Evolutionary conservation across 2,113 vertebrate genomes (phyloP).

Genomic region (Pollimyrus isidori): DNA sequence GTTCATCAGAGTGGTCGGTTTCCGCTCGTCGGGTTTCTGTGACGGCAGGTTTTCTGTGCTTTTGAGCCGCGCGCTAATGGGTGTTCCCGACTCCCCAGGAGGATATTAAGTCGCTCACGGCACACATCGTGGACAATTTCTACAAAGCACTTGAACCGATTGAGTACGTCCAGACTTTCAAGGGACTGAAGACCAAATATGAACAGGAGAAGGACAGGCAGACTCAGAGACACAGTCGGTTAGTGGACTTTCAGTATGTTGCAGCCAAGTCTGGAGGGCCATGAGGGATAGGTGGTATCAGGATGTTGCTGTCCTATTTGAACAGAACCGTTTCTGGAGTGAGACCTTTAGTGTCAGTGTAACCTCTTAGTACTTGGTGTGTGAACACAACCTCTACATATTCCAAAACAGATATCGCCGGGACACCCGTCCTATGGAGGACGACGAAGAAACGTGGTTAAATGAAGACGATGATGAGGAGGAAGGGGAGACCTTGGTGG

Average conservation of each 20-base stretch:
- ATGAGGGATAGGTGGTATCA: neutral
- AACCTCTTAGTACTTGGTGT: slow-evolving; percentile 4
- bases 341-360: neutral
- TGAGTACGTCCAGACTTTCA: slow-evolving; percentile 97
- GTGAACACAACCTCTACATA: slow-evolving; percentile 69
- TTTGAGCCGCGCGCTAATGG: neutral
- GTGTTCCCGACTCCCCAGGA: slow-evolving; percentile 63
- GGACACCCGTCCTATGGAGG: slow-evolving; percentile 82
- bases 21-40: neutral
- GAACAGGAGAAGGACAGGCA: slow-evolving; percentile 94
- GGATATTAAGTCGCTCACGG: slow-evolving; percentile 93
- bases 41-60: neutral
- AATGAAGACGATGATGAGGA: slow-evolving; percentile 92
- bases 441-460: slow-evolving; percentile 95
- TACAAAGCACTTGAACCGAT: slow-evolving; percentile 97
- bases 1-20: slow-evolving; percentile 94
- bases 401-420: slow-evolving; percentile 77
- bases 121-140: slow-evolving; percentile 98
- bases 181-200: slow-evolving; percentile 91
- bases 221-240: slow-evolving; percentile 92
- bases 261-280: neutral
- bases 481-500: slow-evolving; percentile 75
- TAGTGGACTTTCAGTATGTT: neutral
- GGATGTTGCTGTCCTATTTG: neutral
- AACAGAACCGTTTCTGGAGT: neutral